Evolutionary conservation across 2,888 invertebrate genomes (phyloP), one percentile per base, ranked within the genome.

Genomic region (Taphrorychus bicolor): DNA sequence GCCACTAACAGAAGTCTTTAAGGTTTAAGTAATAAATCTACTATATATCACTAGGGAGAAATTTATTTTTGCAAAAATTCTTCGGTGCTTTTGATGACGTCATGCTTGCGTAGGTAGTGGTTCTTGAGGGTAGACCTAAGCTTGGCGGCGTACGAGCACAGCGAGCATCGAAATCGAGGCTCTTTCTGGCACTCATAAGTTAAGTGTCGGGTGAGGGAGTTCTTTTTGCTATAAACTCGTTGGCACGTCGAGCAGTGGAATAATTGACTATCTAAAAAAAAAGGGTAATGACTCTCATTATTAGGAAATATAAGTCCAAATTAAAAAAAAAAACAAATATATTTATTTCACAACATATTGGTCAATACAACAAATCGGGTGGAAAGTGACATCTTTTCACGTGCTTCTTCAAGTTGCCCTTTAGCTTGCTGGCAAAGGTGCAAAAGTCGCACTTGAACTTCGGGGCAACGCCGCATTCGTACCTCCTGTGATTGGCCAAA

Each of bases 171-270:
- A 49, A 77, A 77, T 7, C 71, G 66, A 7, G 77, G 77, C 11
- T 73, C 74, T 65, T 75, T 74, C 52, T 76, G 75, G 60, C 77
- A 77, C 59, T 77, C 77, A 66, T 76, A 76, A 22, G 75, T 76
- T 17, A 72, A 71, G 51, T 77, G 77, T 51, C 77, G 70, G 75
- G 75, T 75, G n/a, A 77, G 59, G 1, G 77, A 77, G 23, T 76
- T 58, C 45, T 74, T 73, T 2, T 73, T 75, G 65, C 76, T 78
- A 62, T 78, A 78, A 5, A 45, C 57, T 16, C 74, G 71, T 18
- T 75, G 76, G 48, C 77, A 78, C n/a, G 69, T 72, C 4, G 16
- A 18, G 64, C 77, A 78, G 2, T 62, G 64, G 21, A 61, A 73
- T 23, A 32, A n/a, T n/a, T n/a, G n/a, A n/a, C n/a, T n/a, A n/a